These are phyloP conservation scores for Tetramorium bicarinatum DNA, from an alignment of 2,888 invertebrate genomes.

Conservation along the genomic window DNA sequence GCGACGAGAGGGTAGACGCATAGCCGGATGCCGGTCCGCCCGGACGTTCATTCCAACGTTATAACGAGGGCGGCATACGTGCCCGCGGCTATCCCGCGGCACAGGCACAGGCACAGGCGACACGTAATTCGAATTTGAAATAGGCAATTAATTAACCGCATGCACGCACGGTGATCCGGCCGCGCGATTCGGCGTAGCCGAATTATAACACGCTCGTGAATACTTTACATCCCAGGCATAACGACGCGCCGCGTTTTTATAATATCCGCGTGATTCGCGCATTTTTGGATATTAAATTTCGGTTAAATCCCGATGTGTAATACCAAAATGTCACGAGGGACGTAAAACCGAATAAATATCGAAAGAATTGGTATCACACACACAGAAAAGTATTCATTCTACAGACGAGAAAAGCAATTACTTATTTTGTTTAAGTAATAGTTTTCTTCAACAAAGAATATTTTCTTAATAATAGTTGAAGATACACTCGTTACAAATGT, in stretches of 20 bases:
- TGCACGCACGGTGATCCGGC: conserved; percentile 38
- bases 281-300: conserved; percentile 15
- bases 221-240: conserved; percentile 57
- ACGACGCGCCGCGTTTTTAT: background rate
- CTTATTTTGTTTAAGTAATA: too few species aligned
- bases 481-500: too few species aligned
- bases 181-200: conserved; percentile 35
- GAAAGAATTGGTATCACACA: background rate
- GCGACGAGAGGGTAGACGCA: conserved; percentile 18
- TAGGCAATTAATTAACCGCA: conserved; percentile 74
- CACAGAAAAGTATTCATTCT: too few species aligned
- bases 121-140: conserved; percentile 77
- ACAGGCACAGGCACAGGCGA: conserved; percentile 56
- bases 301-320: background rate
- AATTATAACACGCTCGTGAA: conserved; percentile 55
- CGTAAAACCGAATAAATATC: background rate
- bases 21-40: conserved; percentile 11
- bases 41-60: conserved; percentile 25
- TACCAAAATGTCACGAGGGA: background rate
- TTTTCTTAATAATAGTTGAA: too few species aligned
- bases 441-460: too few species aligned
- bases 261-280: background rate
- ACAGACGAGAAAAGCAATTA: too few species aligned
- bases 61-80: conserved; percentile 31
- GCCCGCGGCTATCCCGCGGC: conserved; percentile 62